phyloP scores from a whole-genome alignment of 1,140 invertebrate species.

The Caenorhabditis inopinata region DNA sequence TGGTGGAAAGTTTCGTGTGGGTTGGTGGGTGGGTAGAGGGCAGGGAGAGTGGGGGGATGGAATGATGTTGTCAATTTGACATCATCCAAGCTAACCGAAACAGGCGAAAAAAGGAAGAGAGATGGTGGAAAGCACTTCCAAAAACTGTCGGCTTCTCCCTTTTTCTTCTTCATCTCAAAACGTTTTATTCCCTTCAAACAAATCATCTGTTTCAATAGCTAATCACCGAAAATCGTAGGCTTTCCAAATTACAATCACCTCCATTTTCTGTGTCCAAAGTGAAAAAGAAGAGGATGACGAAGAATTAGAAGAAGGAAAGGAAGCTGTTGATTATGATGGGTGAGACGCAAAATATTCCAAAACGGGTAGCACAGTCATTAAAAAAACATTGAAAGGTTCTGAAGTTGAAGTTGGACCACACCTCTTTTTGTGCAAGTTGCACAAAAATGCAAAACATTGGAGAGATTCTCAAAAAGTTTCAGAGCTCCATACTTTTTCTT shows the following conservation, averaged over 20 bases:
- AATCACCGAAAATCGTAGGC: constrained; percentile 20
- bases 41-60: not conserved
- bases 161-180: not conserved
- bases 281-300: too few relatives aligned
- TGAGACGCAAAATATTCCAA: too few relatives aligned
- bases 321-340: too few relatives aligned
- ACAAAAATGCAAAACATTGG: too few relatives aligned
- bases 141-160: constrained; percentile 24
- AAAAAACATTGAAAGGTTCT: too few relatives aligned
- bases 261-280: not conserved
- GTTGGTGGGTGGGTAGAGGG: too few relatives aligned
- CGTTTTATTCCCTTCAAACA: not conserved
- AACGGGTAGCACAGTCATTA: too few relatives aligned
- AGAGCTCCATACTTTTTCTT: too few relatives aligned
- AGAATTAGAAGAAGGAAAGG: too few relatives aligned
- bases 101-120: not conserved
- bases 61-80: constrained; percentile 33
- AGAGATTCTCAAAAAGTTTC: too few relatives aligned
- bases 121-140: not conserved
- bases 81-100: not conserved
- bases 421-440: too few relatives aligned
- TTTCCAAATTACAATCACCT: constrained; percentile 29
- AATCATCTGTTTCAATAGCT: constrained; percentile 33
- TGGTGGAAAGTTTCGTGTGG: not conserved
- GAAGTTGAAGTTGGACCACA: too few relatives aligned